Base-by-base conservation (phyloP, 1,140 invertebrate genomes). In the Zaprionus inermis region DNA sequence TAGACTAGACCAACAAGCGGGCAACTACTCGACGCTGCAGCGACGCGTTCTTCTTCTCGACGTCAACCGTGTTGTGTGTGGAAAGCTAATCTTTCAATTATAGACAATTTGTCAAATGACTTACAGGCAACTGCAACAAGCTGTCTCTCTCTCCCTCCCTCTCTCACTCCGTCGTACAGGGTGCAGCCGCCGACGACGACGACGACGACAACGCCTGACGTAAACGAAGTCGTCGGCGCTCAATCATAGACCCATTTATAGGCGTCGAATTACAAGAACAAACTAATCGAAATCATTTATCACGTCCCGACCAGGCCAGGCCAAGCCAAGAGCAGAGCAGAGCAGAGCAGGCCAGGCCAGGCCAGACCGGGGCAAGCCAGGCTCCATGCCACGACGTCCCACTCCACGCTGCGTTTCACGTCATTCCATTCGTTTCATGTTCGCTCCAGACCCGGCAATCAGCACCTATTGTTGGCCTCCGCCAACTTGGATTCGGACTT, bases 281-380 rank as follows among this genome's bases (percentile, higher is more conserved):
- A 90, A 91, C 90, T 91, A 91, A 91, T 91, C 90, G 90, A 91
- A 91, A 91, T 91, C 85, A 91, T 91, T 91, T 91, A 91, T 91
- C 90, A 91, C 90, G 74, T 85, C 85, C 82, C 76, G 73, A 36
- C 22, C 52, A 55, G n/a, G 36, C 24, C 18, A 32, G 12, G 24
- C 30, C 34, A 24, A 49, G 46, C n/a, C 18, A 20, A 6, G 44
- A 4, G 14, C 44, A 49, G 44, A 6, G 6, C 44, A 49, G 46
- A 20, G 16, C 46, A 49, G 70, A 64, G 63, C 65, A 54, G 59
- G 14, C 66, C 67, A 71, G n/a, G n/a, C n/a, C n/a, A n/a, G n/a
- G n/a, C n/a, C n/a, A 22, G 51, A 52, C 41, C 34, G 11, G 41
- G 41, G 49, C 56, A 51, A 18, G 57, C 28, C 60, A 69, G 65